Percentiles rank a stretch among this genome's conserved stretches.
These are phyloP conservation scores for Bhutanitis thaidina DNA, from an alignment of 2,888 invertebrate genomes.

Conservation along the genomic window DNA sequence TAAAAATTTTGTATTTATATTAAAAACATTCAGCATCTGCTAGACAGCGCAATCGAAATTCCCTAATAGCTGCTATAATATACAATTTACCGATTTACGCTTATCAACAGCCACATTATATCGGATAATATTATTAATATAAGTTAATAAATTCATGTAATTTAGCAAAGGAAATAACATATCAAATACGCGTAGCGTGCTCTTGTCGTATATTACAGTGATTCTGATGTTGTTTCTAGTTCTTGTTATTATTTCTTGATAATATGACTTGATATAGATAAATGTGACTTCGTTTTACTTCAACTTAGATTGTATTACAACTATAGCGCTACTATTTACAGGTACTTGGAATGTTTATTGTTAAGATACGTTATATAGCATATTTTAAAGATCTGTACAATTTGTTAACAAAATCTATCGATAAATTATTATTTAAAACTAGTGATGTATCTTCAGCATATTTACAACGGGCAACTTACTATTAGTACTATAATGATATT, in stretches of 20 bases:
- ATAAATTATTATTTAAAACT: too few relatives aligned
- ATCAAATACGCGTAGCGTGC: too few relatives aligned
- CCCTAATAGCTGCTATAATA: conserved; percentile 12
- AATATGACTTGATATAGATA: too few relatives aligned
- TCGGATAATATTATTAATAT: too few relatives aligned
- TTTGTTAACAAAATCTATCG: not conserved
- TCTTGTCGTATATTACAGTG: too few relatives aligned
- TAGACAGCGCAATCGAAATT: conserved; percentile 9
- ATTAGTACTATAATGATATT: too few relatives aligned
- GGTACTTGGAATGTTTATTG: conserved; percentile 1
- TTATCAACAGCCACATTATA: not conserved
- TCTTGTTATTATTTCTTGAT: too few relatives aligned
- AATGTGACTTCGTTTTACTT: not conserved
- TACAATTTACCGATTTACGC: conserved; percentile 7
- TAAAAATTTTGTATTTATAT: conserved; percentile 15
- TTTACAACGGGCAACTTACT: not conserved
- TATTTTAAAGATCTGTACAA: conserved; percentile 11
- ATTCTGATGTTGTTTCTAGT: too few relatives aligned
- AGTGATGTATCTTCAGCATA: not conserved
- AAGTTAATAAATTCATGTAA: too few relatives aligned
- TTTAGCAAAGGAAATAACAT: too few relatives aligned
- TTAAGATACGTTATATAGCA: not conserved
- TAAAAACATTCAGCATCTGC: conserved; percentile 18
- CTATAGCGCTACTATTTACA: conserved; percentile 5
- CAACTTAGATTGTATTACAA: not conserved